These are phyloP conservation scores for Thunnus albacares DNA, from an alignment of 2,797 vertebrate species.

Conservation along the genomic window DNA sequence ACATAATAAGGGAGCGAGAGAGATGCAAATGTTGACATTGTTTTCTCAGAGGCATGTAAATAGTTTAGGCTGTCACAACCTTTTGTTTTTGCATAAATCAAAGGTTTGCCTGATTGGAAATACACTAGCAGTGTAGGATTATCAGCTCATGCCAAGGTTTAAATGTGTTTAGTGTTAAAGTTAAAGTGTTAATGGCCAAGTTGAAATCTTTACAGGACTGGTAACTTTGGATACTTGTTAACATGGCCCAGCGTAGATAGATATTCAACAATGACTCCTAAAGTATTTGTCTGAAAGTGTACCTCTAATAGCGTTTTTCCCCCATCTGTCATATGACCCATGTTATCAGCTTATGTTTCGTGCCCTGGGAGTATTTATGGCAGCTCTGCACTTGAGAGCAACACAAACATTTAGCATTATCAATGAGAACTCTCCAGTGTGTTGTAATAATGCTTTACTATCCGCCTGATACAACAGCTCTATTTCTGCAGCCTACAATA, in stretches of 20 bases:
- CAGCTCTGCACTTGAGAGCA: slow-evolving; percentile 8
- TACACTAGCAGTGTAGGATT: not conserved
- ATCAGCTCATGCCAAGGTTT: not conserved
- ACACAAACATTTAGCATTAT: slow-evolving; percentile 37
- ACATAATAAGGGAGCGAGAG: slow-evolving; percentile 4
- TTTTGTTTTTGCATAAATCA: slow-evolving; percentile 64
- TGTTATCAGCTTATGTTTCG: not conserved
- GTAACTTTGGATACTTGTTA: not conserved
- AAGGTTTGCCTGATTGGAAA: slow-evolving; percentile 26
- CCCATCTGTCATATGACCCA: not conserved
- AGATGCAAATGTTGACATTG: slow-evolving; percentile 78
- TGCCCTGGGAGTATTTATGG: slow-evolving; percentile 22
- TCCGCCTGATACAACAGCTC: slow-evolving; percentile 15
- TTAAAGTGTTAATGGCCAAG: too few species aligned
- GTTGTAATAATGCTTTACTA: slow-evolving; percentile 22
- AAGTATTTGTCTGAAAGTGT: not conserved
- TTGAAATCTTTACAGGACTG: not conserved
- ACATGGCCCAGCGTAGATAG: not conserved
- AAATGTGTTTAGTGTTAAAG: too few species aligned
- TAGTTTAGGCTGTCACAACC: slow-evolving; percentile 43
- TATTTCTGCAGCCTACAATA: slow-evolving; percentile 14
- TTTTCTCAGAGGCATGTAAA: slow-evolving; percentile 75
- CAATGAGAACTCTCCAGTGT: slow-evolving; percentile 24
- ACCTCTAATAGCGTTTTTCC: not conserved
- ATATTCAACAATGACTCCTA: too few species aligned